A percentile compares a stretch with the other conserved stretches of the same genome.
Evolutionary conservation across 2,113 vertebrate species (phyloP).

Genomic region (Panthera uncia): DNA sequence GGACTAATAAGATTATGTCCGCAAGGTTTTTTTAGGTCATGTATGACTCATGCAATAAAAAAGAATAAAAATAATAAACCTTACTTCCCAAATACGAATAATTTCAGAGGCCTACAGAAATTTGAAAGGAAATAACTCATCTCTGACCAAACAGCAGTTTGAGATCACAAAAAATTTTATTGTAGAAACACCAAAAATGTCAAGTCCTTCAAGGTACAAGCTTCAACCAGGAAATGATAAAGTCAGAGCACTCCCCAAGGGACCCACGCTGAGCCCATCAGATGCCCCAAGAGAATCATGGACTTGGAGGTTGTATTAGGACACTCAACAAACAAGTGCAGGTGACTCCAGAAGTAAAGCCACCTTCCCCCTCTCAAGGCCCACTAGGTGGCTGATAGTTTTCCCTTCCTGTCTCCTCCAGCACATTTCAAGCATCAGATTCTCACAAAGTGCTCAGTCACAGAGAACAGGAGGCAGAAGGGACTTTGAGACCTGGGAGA

Average conservation of each 20-base stretch:
- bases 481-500: not conserved
- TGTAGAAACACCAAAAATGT: constrained; percentile 51
- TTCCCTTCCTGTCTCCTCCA: not conserved
- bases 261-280: not conserved
- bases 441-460: not conserved
- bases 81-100: not conserved
- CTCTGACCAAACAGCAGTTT: not conserved
- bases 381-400: not conserved
- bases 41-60: not conserved
- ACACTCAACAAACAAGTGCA: not conserved
- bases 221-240: constrained; percentile 11
- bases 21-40: not conserved
- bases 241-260: not conserved
- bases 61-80: not conserved
- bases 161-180: constrained; percentile 70
- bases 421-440: not conserved
- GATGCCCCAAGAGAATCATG: not conserved
- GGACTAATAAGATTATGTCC: not conserved
- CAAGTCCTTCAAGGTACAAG: constrained; percentile 2
- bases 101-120: not conserved
- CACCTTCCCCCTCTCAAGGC: not conserved
- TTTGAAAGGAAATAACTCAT: constrained; percentile 31
- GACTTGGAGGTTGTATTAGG: not conserved
- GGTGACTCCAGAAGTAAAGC: not conserved
- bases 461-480: not conserved